These are phyloP conservation scores for Patella pellucida DNA, from an alignment of 2,888 invertebrate genomes.

Conservation along the genomic window DNA sequence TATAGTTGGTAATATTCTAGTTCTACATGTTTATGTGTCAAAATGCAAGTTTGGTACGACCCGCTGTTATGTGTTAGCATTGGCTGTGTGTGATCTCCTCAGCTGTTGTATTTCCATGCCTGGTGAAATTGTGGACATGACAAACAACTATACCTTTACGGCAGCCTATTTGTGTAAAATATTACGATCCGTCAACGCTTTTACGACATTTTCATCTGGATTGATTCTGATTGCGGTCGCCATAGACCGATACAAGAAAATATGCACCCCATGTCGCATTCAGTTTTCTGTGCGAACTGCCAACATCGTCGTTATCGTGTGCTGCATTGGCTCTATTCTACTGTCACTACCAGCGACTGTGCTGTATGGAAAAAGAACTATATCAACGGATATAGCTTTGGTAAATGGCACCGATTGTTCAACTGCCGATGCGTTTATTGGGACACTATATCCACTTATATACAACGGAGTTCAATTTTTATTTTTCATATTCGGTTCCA, in stretches of 20 bases:
- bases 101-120: slow-evolving; percentile 25
- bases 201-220: slow-evolving; percentile 40
- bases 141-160: slow-evolving; percentile 22
- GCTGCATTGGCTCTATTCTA: slow-evolving; percentile 14
- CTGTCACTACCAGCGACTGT: slow-evolving; percentile 29
- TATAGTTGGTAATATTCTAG: slow-evolving; percentile 24
- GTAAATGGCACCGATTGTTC: slow-evolving; percentile 49
- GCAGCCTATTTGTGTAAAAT: slow-evolving; percentile 21
- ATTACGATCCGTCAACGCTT: slow-evolving; percentile 36
- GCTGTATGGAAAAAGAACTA: slow-evolving; percentile 24
- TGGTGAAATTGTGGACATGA: slow-evolving; percentile 26
- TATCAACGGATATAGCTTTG: slow-evolving; percentile 11
- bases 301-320: slow-evolving; percentile 20
- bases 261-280: slow-evolving; percentile 23
- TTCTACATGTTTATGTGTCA: slow-evolving; percentile 21
- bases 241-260: slow-evolving; percentile 34
- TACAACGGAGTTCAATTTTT: slow-evolving; percentile 34
- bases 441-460: slow-evolving; percentile 38
- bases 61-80: slow-evolving; percentile 22
- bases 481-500: slow-evolving; percentile 18
- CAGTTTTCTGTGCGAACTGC: slow-evolving; percentile 23
- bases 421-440: slow-evolving; percentile 37
- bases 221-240: slow-evolving; percentile 40
- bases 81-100: slow-evolving; percentile 22
- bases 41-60: slow-evolving; percentile 22